Evolutionary conservation across 2,797 vertebrate species (phyloP).

Genomic region (Cottoperca gobio): DNA sequence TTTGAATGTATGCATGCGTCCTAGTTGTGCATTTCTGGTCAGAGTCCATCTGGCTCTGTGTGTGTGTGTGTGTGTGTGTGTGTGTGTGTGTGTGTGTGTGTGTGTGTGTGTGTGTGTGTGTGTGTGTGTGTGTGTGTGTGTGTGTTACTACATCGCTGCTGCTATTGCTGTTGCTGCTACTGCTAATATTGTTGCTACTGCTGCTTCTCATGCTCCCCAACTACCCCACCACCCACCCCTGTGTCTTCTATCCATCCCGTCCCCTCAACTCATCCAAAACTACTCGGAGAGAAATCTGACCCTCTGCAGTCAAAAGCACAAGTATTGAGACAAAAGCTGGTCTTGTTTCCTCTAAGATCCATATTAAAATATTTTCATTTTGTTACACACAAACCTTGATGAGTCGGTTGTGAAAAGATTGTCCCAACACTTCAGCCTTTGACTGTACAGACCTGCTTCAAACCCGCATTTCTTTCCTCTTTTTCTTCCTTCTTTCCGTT

Average conservation of each 20-base stretch:
- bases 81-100: too few relatives aligned
- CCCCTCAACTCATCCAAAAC: constrained; percentile 25
- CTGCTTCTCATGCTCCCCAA: constrained; percentile 64
- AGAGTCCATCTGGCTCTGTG: constrained; percentile 39
- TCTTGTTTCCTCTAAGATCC: background rate
- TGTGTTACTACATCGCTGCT: constrained; percentile 80
- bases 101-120: constrained; percentile 43
- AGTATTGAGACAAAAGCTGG: constrained; percentile 26
- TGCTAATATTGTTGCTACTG: constrained; percentile 81
- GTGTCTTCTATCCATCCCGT: constrained; percentile 24
- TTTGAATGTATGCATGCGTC: constrained; percentile 47
- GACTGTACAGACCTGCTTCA: constrained; percentile 51
- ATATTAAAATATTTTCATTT: constrained; percentile 7
- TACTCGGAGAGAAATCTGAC: constrained; percentile 38
- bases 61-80: too few relatives aligned
- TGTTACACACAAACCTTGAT: background rate
- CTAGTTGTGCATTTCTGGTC: constrained; percentile 3
- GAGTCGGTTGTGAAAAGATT: background rate
- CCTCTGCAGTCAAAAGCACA: constrained; percentile 65
- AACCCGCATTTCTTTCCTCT: constrained; percentile 7
- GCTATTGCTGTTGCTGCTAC: constrained; percentile 79
- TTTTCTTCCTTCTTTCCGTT: constrained; percentile 23
- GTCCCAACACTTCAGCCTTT: constrained; percentile 54
- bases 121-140: constrained; percentile 28
- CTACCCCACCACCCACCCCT: constrained; percentile 13